These are phyloP conservation scores for Apodemia duryi DNA, from an alignment of 2,888 invertebrate genomes.

Conservation along the genomic window DNA sequence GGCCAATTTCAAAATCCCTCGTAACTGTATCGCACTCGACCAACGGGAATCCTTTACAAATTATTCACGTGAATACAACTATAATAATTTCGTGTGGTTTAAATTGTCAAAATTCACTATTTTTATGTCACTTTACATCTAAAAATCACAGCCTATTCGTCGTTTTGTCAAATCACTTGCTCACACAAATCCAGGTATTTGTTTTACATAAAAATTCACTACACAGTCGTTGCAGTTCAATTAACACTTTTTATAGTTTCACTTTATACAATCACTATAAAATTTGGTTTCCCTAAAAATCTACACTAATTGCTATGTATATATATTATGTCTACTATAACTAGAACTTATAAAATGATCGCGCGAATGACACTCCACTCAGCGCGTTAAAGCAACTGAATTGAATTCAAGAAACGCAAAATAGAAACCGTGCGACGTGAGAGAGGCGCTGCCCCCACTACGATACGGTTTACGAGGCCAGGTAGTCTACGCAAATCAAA, in stretches of 20 bases:
- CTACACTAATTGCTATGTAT: slow-evolving; percentile 52
- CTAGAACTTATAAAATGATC: slow-evolving; percentile 57
- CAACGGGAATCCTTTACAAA: slow-evolving; percentile 40
- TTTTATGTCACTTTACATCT: slow-evolving; percentile 34
- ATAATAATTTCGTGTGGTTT: slow-evolving; percentile 50
- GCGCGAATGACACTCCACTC: slow-evolving; percentile 58
- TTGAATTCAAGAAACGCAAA: slow-evolving; percentile 73
- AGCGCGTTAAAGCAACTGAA: slow-evolving; percentile 70
- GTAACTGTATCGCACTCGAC: slow-evolving; percentile 35
- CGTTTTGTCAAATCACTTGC: slow-evolving; percentile 40
- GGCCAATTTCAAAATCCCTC: slow-evolving; percentile 44
- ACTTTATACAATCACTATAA: slow-evolving; percentile 49
- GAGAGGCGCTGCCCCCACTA: slow-evolving; percentile 66
- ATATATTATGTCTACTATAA: slow-evolving; percentile 25
- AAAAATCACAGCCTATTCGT: slow-evolving; percentile 55
- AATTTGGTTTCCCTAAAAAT: slow-evolving; percentile 45
- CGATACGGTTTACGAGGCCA: slow-evolving; percentile 71
- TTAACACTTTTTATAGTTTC: slow-evolving; percentile 43
- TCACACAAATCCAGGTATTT: slow-evolving; percentile 53
- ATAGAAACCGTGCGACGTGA: slow-evolving; percentile 75
- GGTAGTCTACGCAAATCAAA: slow-evolving; percentile 52
- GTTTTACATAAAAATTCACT: slow-evolving; percentile 49
- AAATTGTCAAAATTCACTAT: slow-evolving; percentile 56
- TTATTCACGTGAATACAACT: slow-evolving; percentile 44
- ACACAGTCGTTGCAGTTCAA: slow-evolving; percentile 53